Evolutionary conservation across 2,888 invertebrate genomes (phyloP).

Genomic region (Tethea ocularis): DNA sequence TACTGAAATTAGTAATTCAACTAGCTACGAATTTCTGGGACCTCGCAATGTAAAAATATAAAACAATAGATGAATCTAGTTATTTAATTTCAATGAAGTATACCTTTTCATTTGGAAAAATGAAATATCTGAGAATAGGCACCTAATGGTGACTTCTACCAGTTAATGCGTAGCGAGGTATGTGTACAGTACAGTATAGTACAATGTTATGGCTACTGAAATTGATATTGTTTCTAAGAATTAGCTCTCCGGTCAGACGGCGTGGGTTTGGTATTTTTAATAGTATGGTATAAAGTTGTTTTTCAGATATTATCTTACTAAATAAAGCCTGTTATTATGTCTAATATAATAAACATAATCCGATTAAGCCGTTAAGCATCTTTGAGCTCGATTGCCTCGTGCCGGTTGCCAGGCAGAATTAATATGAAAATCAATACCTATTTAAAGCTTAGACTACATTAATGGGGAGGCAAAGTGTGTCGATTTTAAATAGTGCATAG

Average conservation of each 20-base stretch:
- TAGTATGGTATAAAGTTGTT: background rate
- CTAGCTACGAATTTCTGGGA: too few species aligned
- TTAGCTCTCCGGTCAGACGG: background rate
- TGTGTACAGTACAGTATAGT: too few species aligned
- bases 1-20: too few species aligned
- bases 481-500: too few species aligned
- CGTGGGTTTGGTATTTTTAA: background rate
- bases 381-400: conserved; percentile 19
- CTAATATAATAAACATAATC: conserved; percentile 9
- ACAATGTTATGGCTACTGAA: background rate
- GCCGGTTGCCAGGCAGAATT: conserved; percentile 19
- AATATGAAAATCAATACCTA: conserved; percentile 35
- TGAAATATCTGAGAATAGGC: too few species aligned
- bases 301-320: background rate
- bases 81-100: too few species aligned
- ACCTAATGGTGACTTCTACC: too few species aligned
- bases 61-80: too few species aligned
- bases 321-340: background rate
- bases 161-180: too few species aligned
- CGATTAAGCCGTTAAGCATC: conserved; percentile 11
- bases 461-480: background rate
- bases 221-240: background rate
- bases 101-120: too few species aligned
- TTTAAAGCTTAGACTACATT: conserved; percentile 12
- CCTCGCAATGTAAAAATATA: too few species aligned